phyloP scores from a whole-genome alignment of 2,797 vertebrate genomes.

The Channa striata region DNA sequence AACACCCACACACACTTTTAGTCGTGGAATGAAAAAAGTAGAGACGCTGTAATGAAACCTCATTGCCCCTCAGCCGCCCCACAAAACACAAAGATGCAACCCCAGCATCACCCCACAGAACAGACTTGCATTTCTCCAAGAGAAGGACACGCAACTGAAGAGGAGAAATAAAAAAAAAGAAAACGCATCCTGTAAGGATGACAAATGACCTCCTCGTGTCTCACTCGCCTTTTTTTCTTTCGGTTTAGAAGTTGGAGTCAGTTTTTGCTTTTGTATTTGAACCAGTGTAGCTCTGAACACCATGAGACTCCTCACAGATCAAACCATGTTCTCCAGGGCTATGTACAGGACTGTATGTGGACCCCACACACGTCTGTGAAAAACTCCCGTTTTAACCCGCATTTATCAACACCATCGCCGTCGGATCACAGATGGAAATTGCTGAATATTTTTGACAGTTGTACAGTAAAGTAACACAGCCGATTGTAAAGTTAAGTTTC shows the following conservation, averaged over 20 bases:
- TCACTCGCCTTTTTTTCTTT: constrained; percentile 40
- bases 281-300: constrained; percentile 49
- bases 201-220: constrained; percentile 24
- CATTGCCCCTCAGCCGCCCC: constrained; percentile 43
- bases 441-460: constrained; percentile 56
- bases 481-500: constrained; percentile 60
- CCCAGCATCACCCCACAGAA: constrained; percentile 36
- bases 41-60: constrained; percentile 45
- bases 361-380: constrained; percentile 22
- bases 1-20: constrained; percentile 32
- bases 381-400: neutral
- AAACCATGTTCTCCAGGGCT: constrained; percentile 24
- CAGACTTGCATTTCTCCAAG: constrained; percentile 42
- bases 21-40: constrained; percentile 32
- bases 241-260: constrained; percentile 28
- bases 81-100: constrained; percentile 30
- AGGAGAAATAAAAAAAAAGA: neutral
- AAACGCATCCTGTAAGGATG: constrained; percentile 45
- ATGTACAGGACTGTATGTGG: constrained; percentile 14
- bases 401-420: constrained; percentile 13
- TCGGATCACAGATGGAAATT: constrained; percentile 29
- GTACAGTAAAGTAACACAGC: constrained; percentile 54
- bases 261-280: constrained; percentile 42
- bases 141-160: constrained; percentile 25
- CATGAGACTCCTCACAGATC: constrained; percentile 27